Percentiles rank a stretch among this genome's conserved stretches.
phyloP scores from a whole-genome alignment of 2,797 vertebrate genomes.

The Pantherophis vulpinus region DNA sequence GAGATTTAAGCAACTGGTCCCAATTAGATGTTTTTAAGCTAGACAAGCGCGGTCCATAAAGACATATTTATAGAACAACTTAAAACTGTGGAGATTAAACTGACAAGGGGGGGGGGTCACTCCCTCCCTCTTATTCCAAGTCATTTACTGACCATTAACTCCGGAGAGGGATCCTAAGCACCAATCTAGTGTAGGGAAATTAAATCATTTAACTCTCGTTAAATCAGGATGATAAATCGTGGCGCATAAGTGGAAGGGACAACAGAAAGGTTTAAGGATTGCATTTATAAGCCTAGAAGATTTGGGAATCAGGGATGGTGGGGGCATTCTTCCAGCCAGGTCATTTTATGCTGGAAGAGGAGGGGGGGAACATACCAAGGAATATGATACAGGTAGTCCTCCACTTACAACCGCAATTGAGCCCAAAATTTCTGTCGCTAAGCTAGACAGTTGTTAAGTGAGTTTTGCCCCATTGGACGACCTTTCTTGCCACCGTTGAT shows the following conservation, averaged over 20 bases:
- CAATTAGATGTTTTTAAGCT: conserved; percentile 79
- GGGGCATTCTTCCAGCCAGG: neutral
- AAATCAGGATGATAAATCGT: conserved; percentile 61
- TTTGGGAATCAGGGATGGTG: neutral
- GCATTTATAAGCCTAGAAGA: conserved; percentile 53
- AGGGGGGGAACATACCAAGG: neutral
- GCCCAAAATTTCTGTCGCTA: neutral
- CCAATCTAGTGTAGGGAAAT: conserved; percentile 68
- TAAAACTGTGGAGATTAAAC: conserved; percentile 73
- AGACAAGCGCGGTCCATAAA: conserved; percentile 75
- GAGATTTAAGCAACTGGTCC: conserved; percentile 80
- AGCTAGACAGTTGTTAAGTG: neutral
- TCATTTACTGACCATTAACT: conserved; percentile 65
- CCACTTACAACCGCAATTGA: neutral
- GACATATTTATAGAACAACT: conserved; percentile 74
- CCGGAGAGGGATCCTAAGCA: conserved; percentile 59
- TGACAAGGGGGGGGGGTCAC: conserved; percentile 62
- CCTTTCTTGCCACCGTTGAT: neutral
- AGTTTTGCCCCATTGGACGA: neutral
- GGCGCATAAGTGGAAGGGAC: conserved; percentile 62
- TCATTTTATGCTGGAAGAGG: neutral
- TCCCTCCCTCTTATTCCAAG: conserved; percentile 11
- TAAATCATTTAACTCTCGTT: conserved; percentile 59
- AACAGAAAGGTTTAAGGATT: conserved; percentile 66
- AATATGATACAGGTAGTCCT: neutral